Conservation (phyloP, 2,888 invertebrate species). For the Crepidodera aurea region DNA sequence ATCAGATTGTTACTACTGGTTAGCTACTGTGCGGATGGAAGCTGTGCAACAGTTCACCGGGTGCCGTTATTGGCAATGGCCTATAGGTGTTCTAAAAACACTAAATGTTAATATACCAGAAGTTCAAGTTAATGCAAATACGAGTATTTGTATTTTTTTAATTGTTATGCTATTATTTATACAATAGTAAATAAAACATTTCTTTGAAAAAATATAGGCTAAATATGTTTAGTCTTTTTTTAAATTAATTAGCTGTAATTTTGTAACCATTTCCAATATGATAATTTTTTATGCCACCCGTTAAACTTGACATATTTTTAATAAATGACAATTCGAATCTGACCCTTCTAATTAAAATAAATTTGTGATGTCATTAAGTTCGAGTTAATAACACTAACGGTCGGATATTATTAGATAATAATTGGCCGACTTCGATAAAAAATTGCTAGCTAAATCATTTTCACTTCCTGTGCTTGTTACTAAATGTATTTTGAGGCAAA, state of each 20-base stretch:
- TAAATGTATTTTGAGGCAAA: constrained; percentile 31
- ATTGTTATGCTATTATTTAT: too few relatives aligned
- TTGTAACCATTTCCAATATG: too few relatives aligned
- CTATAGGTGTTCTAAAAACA: constrained; percentile 21
- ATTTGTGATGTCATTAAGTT: constrained; percentile 35
- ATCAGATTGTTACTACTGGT: constrained; percentile 22
- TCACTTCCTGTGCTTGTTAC: constrained; percentile 43
- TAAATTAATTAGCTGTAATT: too few relatives aligned
- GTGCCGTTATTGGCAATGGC: constrained; percentile 21
- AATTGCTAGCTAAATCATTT: constrained; percentile 47
- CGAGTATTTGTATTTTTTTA: constrained; percentile 1
- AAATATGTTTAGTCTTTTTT: too few relatives aligned
- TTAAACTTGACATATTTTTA: constrained; percentile 7
- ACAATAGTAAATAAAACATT: too few relatives aligned
- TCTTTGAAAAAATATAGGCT: too few relatives aligned
- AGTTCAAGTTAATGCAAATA: constrained; percentile 1
- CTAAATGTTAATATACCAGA: constrained; percentile 16
- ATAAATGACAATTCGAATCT: constrained; percentile 24
- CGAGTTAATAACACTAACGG: constrained; percentile 33
- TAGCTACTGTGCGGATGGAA: constrained; percentile 20
- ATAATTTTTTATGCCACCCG: neutral
- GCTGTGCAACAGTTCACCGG: neutral
- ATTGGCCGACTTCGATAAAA: constrained; percentile 45
- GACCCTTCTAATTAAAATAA: constrained; percentile 33
- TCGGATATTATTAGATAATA: constrained; percentile 45